These are phyloP conservation scores for Hemicordylus capensis DNA, from an alignment of 2,113 vertebrate genomes.

Conservation along the genomic window DNA sequence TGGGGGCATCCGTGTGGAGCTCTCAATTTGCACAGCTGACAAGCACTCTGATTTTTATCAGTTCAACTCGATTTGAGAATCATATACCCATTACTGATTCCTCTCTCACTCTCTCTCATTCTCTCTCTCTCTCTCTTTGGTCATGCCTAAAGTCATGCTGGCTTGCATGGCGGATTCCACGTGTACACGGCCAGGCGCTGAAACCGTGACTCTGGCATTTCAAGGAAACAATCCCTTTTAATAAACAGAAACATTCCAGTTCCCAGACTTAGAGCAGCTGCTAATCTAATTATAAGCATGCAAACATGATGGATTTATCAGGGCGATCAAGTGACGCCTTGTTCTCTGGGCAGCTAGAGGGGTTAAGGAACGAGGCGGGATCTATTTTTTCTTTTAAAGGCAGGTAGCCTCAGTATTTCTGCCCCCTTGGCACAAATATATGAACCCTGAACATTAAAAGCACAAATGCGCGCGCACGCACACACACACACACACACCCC, in stretches of 20 bases:
- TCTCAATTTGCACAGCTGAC: conserved; percentile 74
- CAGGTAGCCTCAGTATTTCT: conserved; percentile 58
- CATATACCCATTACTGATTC: conserved; percentile 69
- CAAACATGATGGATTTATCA: conserved; percentile 67
- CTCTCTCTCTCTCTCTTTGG: neutral
- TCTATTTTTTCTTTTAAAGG: conserved; percentile 14
- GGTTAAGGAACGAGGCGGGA: conserved; percentile 20
- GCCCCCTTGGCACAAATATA: neutral
- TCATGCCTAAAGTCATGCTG: conserved; percentile 53
- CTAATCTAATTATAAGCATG: conserved; percentile 71
- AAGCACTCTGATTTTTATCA: conserved; percentile 74
- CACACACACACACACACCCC: neutral
- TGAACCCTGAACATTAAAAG: neutral
- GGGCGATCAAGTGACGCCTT: conserved; percentile 62
- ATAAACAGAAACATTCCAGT: conserved; percentile 62
- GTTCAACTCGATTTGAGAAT: conserved; percentile 68
- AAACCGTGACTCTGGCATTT: conserved; percentile 54
- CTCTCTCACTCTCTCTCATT: neutral
- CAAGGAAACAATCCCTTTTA: conserved; percentile 62
- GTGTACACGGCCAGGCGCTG: conserved; percentile 41
- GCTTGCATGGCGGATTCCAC: conserved; percentile 38
- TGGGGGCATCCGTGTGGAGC: conserved; percentile 61
- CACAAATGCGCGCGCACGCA: neutral
- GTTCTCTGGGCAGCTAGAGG: conserved; percentile 38
- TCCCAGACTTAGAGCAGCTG: conserved; percentile 60